A percentile compares a stretch with the other conserved stretches of the same genome.
Conservation (phyloP, 30 jellyfish, hydroid and myxozoan genomes). For the Turritopsis rubra region DNA sequence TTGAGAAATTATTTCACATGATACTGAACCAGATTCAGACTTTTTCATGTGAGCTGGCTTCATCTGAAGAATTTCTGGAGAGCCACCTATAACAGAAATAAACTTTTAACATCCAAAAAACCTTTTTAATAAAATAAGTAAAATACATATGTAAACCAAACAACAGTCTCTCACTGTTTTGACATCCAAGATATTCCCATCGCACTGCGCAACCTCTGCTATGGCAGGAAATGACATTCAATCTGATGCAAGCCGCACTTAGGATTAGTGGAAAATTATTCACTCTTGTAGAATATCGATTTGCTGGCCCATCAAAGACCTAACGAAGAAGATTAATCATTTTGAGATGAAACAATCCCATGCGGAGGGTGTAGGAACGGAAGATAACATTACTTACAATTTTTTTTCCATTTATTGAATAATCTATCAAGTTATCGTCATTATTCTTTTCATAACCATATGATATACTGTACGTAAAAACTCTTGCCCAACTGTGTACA, state of each 20-base stretch:
- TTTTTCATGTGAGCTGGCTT: not conserved
- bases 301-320: not conserved
- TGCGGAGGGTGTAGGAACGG: too few species aligned
- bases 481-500: not conserved
- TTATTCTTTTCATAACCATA: constrained; percentile 1
- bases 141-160: not conserved
- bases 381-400: not conserved
- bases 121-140: too few species aligned
- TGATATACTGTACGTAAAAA: not conserved
- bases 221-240: not conserved
- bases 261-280: not conserved
- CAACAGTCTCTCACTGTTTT: not conserved
- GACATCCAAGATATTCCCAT: constrained; percentile 17
- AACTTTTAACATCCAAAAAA: too few species aligned
- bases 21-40: not conserved
- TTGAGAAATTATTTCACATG: not conserved
- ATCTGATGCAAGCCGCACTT: constrained; percentile 7
- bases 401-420: not conserved
- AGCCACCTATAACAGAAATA: not conserved
- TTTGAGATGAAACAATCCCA: not conserved
- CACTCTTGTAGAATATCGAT: constrained; percentile 20
- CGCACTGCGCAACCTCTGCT: not conserved
- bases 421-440: not conserved
- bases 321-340: not conserved
- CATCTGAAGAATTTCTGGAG: not conserved